Evolutionary conservation across 2,113 vertebrate species (phyloP).

Genomic region (Vulpes lagopus): DNA sequence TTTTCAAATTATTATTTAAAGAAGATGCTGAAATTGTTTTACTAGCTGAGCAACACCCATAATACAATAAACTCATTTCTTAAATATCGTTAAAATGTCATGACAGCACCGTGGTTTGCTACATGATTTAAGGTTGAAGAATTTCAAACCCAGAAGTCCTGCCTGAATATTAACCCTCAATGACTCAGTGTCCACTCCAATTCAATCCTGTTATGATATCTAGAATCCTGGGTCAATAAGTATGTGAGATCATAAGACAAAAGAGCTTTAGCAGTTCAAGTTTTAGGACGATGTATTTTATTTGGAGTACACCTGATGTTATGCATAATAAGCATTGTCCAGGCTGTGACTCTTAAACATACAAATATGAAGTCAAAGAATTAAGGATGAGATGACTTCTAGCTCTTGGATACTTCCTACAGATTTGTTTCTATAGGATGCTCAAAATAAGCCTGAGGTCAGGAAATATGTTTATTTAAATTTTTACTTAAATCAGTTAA

Average conservation of each 20-base stretch:
- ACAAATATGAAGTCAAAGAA: neutral
- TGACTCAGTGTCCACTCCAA: neutral
- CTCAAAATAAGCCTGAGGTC: neutral
- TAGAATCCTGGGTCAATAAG: neutral
- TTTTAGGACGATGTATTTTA: neutral
- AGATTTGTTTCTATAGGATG: neutral
- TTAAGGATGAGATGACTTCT: neutral
- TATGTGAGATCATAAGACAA: neutral
- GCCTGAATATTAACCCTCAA: neutral
- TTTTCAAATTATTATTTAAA: slow-evolving; percentile 58
- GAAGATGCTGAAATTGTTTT: neutral
- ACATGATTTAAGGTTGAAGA: neutral
- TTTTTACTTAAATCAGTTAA: neutral
- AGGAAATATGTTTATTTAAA: neutral
- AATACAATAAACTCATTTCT: neutral
- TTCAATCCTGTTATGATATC: neutral
- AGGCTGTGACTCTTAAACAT: neutral
- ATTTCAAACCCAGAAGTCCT: neutral
- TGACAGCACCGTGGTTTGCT: neutral
- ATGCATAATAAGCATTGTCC: neutral
- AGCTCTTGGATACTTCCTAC: neutral
- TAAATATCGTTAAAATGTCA: slow-evolving; percentile 20
- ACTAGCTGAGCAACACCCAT: neutral
- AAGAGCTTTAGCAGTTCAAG: neutral
- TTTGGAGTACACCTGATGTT: neutral